Percentiles rank a stretch among this genome's conserved stretches.
These are phyloP conservation scores for Myotis lucifugus DNA, from an alignment of 2,113 vertebrate genomes.

Conservation along the genomic window DNA sequence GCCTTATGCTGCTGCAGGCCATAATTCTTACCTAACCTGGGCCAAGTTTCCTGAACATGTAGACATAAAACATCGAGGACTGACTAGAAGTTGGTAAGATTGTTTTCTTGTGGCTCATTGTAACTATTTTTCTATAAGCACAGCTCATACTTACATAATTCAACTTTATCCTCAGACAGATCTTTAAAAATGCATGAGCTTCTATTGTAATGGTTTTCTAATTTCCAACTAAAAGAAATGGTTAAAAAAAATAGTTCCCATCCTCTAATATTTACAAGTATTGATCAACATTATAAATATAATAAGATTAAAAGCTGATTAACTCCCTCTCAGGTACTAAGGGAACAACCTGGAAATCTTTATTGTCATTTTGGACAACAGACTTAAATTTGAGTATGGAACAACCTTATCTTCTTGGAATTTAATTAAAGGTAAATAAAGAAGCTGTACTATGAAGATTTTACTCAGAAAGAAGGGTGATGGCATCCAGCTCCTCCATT, in stretches of 20 bases:
- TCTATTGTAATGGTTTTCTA: not conserved
- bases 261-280: not conserved
- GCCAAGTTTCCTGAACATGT: not conserved
- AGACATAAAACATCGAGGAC: not conserved
- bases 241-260: not conserved
- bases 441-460: not conserved
- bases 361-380: conserved; percentile 16
- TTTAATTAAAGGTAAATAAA: conserved; percentile 52
- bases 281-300: conserved; percentile 20
- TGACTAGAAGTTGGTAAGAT: not conserved
- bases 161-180: not conserved
- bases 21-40: not conserved
- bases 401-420: not conserved
- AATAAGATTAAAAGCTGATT: conserved; percentile 1
- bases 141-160: not conserved
- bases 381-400: conserved; percentile 29
- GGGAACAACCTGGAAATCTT: not conserved
- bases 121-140: not conserved
- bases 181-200: conserved; percentile 1
- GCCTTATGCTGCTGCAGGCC: not conserved
- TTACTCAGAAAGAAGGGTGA: not conserved
- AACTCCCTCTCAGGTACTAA: not conserved
- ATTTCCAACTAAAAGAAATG: not conserved
- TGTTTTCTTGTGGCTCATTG: not conserved
- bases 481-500: not conserved